phyloP scores from a whole-genome alignment of 2,113 vertebrate genomes.

The Shinisaurus crocodilurus region DNA sequence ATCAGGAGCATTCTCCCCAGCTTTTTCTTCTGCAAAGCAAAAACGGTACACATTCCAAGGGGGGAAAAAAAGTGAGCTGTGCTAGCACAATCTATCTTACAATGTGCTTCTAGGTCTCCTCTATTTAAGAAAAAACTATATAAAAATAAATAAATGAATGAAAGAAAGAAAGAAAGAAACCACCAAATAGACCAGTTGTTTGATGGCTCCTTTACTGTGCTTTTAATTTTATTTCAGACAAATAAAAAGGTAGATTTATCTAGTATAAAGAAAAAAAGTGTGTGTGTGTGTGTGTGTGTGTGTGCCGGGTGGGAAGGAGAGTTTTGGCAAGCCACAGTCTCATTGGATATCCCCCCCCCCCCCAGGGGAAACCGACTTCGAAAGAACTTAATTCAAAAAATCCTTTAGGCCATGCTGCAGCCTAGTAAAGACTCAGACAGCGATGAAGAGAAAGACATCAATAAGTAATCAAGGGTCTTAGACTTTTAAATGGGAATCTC shows the following conservation, averaged over 20 bases:
- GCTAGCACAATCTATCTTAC: slow-evolving; percentile 13
- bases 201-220: slow-evolving; percentile 45
- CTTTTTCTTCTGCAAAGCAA: slow-evolving; percentile 10
- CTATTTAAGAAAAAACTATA: background rate
- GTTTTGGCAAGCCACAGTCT: slow-evolving; percentile 59
- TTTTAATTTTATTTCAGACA: slow-evolving; percentile 65
- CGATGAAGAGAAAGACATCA: slow-evolving; percentile 88
- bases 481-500: slow-evolving; percentile 96
- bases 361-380: slow-evolving; percentile 77
- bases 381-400: slow-evolving; percentile 89
- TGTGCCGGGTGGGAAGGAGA: background rate
- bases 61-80: slow-evolving; percentile 21
- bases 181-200: slow-evolving; percentile 50
- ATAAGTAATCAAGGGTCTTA: slow-evolving; percentile 96
- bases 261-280: background rate
- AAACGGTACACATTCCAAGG: slow-evolving; percentile 35
- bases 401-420: slow-evolving; percentile 84
- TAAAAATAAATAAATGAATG: slow-evolving; percentile 23
- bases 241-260: slow-evolving; percentile 39
- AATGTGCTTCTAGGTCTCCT: background rate
- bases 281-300: too few relatives aligned
- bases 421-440: slow-evolving; percentile 85
- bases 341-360: slow-evolving; percentile 59
- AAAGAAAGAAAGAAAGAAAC: slow-evolving; percentile 51
- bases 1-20: background rate